Base-by-base conservation (phyloP, 92 coral and sea anemone species). In the Montipora capitata region DNA sequence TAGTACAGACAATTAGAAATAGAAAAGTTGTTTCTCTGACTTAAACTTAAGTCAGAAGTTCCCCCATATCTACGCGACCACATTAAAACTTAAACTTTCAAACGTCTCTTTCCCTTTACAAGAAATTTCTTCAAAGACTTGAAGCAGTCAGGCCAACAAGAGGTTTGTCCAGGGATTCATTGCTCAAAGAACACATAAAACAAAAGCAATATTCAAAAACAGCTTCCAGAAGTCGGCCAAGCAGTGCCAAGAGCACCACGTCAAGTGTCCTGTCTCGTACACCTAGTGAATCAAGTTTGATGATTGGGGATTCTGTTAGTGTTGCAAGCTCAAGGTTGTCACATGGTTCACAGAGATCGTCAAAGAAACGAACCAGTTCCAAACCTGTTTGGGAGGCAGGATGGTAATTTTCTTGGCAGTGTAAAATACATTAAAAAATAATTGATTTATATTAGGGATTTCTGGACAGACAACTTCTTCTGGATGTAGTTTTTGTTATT, bases 381-480 rank as follows among this genome's bases (percentile, higher is more conserved):
- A 95, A 86, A 85, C 96, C 98, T 42, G 93, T 78, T 6, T 96
- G 99, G 99, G 99, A 96, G 74, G 74, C 98, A 39, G 99, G 98
- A 15, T 96, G 99, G 99, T 96, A 76, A 92, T 10, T 48, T 70
- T 11, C 52, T 48, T 5, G 52, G 71, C 51, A n/a, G 10, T 17
- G 18, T 18, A 63, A 18, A 63, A 63, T 16, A 3, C 17, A 63
- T 5, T 11, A 2, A n/a, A 59, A 27, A 27, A 27, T 27, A 27
- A 27, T 27, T 12, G 3, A 2, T 59, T 59, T 59, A 5, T 59
- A 59, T 14, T n/a, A 18, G 13, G 65, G 65, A 59, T 11, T 59
- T 59, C 13, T 14, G 18, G 17, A 59, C 18, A 11, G 2, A 14
- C 9, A 8, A 4, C 51, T 45, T 5, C 51, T 45, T 4, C 2